Conservation (phyloP, 1,140 invertebrate species). For the Pseudoatta argentina region DNA sequence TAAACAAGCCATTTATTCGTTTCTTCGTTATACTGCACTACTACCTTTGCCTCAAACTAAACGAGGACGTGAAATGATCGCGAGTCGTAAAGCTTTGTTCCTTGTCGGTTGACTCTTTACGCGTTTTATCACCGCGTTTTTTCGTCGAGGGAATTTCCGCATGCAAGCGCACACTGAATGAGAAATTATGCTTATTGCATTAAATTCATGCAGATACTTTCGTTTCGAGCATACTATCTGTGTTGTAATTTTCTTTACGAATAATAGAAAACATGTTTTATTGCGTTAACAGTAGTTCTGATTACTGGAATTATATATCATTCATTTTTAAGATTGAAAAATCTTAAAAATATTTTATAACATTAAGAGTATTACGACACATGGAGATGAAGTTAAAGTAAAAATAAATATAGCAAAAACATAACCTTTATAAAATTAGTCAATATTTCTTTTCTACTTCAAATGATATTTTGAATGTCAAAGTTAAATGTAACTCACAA, state of each 20-base stretch:
- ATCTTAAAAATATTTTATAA: neutral
- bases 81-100: conserved; percentile 48
- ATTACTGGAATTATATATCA: neutral
- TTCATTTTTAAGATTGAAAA: neutral
- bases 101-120: neutral
- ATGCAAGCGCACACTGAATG: neutral
- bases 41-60: neutral
- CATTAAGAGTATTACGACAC: neutral
- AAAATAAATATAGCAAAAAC: neutral
- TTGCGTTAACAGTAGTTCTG: neutral
- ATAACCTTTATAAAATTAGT: neutral
- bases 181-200: conserved; percentile 5
- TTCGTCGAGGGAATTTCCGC: neutral
- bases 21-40: neutral
- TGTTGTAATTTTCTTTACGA: neutral
- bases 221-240: neutral
- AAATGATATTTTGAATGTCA: neutral
- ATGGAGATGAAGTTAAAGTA: neutral
- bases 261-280: neutral
- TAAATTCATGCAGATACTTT: conserved; percentile 21
- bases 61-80: conserved; percentile 59
- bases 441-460: neutral
- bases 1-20: conserved; percentile 68
- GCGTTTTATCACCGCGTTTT: neutral
- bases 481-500: neutral